Conservation (phyloP, 2,888 invertebrate species). For the Heliconius hortense region DNA sequence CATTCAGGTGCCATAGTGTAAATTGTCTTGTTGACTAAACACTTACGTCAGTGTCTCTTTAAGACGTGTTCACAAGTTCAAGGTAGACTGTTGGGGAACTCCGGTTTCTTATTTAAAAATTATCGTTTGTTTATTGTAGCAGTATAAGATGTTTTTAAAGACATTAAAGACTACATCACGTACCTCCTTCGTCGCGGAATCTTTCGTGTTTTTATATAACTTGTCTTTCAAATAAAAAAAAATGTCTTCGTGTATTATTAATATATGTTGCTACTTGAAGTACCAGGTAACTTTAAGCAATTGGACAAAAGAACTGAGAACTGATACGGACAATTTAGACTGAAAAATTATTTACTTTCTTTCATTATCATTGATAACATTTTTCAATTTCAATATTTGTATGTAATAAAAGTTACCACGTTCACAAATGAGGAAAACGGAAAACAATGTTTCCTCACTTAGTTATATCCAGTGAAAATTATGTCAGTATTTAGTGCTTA, state of each 20-base stretch:
- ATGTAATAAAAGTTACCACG: neutral
- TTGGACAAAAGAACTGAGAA: neutral
- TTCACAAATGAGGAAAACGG: neutral
- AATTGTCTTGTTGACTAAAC: constrained; percentile 68
- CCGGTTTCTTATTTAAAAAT: constrained; percentile 23
- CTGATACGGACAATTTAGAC: neutral
- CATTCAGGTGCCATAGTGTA: constrained; percentile 57
- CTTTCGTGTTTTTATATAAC: neutral
- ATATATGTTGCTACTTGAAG: neutral
- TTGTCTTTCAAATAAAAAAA: neutral
- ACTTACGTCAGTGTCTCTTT: constrained; percentile 69
- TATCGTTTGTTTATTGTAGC: neutral
- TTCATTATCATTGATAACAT: too few species aligned
- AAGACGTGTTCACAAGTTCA: constrained; percentile 70
- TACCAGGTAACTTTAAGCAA: too few species aligned
- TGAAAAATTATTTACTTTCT: neutral
- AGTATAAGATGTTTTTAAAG: neutral
- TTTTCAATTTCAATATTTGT: neutral
- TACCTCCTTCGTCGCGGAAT: neutral
- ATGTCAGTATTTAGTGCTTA: neutral
- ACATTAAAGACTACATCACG: neutral
- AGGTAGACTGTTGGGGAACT: constrained; percentile 50
- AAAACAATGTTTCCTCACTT: neutral
- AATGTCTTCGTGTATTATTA: neutral
- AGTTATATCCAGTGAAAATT: neutral